A percentile compares a stretch with the other conserved stretches of the same genome.
phyloP scores from a whole-genome alignment of 2,888 invertebrate genomes.

The Stegana nigrithorax region DNA sequence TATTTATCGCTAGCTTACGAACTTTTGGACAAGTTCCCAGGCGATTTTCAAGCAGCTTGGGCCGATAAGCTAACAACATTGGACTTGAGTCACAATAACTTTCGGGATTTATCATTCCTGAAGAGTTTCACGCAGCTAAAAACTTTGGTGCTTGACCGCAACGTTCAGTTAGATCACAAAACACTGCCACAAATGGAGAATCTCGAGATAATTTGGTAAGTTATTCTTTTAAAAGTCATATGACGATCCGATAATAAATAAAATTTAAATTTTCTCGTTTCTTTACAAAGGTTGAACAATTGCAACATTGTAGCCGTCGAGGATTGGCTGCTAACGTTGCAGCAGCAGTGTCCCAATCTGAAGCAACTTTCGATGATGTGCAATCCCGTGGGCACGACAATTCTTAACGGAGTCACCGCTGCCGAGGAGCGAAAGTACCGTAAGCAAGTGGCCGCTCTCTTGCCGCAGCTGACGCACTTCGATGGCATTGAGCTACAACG shows the following conservation, averaged over 20 bases:
- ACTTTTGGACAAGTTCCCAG: slow-evolving; percentile 73
- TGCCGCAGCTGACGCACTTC: slow-evolving; percentile 42
- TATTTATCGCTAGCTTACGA: slow-evolving; percentile 74
- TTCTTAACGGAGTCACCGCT: slow-evolving; percentile 72
- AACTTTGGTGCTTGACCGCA: slow-evolving; percentile 83
- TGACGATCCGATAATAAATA: background rate
- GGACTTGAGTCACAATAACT: slow-evolving; percentile 78
- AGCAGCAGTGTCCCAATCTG: slow-evolving; percentile 77
- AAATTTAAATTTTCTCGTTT: no score
- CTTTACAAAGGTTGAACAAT: slow-evolving; percentile 73
- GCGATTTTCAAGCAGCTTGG: slow-evolving; percentile 73
- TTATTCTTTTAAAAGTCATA: slow-evolving; percentile 15
- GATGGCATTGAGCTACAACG: slow-evolving; percentile 44
- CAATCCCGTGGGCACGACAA: slow-evolving; percentile 80
- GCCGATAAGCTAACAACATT: slow-evolving; percentile 72
- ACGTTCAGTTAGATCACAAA: slow-evolving; percentile 76
- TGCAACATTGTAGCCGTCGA: slow-evolving; percentile 74
- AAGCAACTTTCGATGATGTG: slow-evolving; percentile 81
- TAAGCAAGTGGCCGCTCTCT: slow-evolving; percentile 35
- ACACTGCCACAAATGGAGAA: slow-evolving; percentile 77
- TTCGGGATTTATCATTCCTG: slow-evolving; percentile 79
- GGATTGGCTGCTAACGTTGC: slow-evolving; percentile 77
- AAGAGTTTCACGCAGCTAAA: slow-evolving; percentile 77
- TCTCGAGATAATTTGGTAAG: slow-evolving; percentile 79
- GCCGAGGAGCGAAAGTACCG: slow-evolving; percentile 68